These are phyloP conservation scores for Drosophila nannoptera DNA, from an alignment of 1,140 invertebrate species.

Conservation along the genomic window DNA sequence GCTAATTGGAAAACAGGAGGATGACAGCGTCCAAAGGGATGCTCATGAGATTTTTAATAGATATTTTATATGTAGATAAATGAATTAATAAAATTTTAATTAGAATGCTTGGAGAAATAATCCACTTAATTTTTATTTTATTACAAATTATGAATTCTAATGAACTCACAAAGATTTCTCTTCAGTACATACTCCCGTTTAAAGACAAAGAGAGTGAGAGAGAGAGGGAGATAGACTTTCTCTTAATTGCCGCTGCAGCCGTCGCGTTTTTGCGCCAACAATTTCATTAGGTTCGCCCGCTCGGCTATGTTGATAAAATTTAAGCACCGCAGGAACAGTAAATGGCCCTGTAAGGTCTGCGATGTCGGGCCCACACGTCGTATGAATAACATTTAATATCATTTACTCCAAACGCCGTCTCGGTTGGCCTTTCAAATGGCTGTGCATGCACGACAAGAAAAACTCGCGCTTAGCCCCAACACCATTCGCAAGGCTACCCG, in stretches of 20 bases:
- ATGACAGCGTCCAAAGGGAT: background rate
- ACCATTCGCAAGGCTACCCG: slow-evolving; percentile 2
- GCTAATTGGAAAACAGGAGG: slow-evolving; percentile 3
- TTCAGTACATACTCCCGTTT: no score
- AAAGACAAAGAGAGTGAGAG: no score
- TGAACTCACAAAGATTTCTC: no score
- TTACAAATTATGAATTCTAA: no score
- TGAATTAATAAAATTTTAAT: no score
- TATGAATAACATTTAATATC: slow-evolving; percentile 57
- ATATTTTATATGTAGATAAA: no score
- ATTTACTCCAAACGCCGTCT: slow-evolving; percentile 40
- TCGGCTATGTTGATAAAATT: slow-evolving; percentile 42
- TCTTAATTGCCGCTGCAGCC: slow-evolving; percentile 23
- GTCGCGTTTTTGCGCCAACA: slow-evolving; percentile 10
- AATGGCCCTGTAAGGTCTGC: slow-evolving; percentile 23
- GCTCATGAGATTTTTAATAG: no score
- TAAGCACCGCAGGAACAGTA: slow-evolving; percentile 36
- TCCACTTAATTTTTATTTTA: no score
- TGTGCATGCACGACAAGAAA: slow-evolving; percentile 16
- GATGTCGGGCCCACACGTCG: slow-evolving; percentile 41
- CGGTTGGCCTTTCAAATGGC: slow-evolving; percentile 17
- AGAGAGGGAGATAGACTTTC: background rate
- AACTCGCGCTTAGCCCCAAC: background rate
- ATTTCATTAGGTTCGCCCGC: slow-evolving; percentile 30
- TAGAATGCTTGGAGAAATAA: no score